Conservation (phyloP, 2,888 invertebrate species). For the Galeruca laticollis region DNA sequence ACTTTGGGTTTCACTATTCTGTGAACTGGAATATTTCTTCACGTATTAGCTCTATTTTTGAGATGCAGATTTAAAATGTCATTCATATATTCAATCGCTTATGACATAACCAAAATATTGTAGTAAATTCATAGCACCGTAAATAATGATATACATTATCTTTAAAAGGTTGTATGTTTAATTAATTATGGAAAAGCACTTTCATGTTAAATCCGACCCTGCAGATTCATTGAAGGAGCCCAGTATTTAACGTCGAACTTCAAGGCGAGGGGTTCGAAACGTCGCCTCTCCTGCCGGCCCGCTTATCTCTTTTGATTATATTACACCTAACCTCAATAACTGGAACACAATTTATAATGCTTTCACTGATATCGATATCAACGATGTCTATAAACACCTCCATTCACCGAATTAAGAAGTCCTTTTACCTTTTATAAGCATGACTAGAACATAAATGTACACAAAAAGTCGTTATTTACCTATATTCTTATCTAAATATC, state of each 20-base stretch:
- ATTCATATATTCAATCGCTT: no score
- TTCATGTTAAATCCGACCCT: not conserved
- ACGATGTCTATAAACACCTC: slow-evolving; percentile 28
- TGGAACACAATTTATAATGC: slow-evolving; percentile 56
- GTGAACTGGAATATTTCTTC: no score
- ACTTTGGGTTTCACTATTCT: no score
- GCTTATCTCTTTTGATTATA: slow-evolving; percentile 64
- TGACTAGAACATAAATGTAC: not conserved
- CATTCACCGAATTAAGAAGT: slow-evolving; percentile 15
- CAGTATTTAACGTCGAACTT: slow-evolving; percentile 58
- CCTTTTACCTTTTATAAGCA: not conserved
- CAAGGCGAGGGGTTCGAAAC: slow-evolving; percentile 50
- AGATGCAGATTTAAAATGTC: no score
- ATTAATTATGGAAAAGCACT: not conserved
- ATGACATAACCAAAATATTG: no score
- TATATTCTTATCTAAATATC: no score
- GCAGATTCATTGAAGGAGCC: slow-evolving; percentile 38
- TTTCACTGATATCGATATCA: slow-evolving; percentile 36
- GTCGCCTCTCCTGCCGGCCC: slow-evolving; percentile 52
- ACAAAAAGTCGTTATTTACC: no score
- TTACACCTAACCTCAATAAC: slow-evolving; percentile 63
- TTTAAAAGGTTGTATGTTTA: no score
- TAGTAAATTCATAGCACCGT: no score
- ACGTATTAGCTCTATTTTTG: no score
- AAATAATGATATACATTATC: no score